These are phyloP conservation scores for Panthera tigris DNA, from an alignment of 2,113 vertebrate genomes.

Conservation along the genomic window DNA sequence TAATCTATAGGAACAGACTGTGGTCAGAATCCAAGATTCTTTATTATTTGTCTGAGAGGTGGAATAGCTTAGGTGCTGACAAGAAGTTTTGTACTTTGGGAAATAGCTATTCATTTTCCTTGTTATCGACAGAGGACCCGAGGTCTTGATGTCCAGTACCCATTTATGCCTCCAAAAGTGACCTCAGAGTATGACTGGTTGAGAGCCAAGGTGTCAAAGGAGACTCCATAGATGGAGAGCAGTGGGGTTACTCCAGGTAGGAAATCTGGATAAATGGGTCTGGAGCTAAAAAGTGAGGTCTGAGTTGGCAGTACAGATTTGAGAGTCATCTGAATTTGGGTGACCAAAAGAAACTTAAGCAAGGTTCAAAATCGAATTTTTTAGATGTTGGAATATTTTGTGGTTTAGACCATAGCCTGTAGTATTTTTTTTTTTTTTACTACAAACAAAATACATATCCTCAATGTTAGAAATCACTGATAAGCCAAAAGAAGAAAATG, in stretches of 20 bases:
- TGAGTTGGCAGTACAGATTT: neutral
- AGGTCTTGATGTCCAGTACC: neutral
- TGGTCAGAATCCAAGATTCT: neutral
- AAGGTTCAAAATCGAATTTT: neutral
- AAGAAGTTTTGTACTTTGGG: neutral
- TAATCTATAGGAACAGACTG: neutral
- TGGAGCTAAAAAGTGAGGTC: neutral
- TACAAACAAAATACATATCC: neutral
- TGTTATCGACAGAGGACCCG: neutral
- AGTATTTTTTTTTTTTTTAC: neutral
- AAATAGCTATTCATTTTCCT: neutral
- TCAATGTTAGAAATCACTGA: neutral
- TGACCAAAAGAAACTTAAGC: neutral
- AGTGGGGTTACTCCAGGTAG: neutral
- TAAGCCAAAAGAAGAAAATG: neutral
- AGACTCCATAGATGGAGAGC: neutral
- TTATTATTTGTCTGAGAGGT: neutral
- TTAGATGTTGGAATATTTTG: neutral
- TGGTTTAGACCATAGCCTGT: neutral
- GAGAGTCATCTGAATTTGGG: neutral
- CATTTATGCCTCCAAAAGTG: neutral
- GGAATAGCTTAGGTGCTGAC: neutral
- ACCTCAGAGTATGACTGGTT: neutral
- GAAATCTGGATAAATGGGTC: neutral
- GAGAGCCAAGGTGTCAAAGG: neutral